A percentile compares a stretch with the other conserved stretches of the same genome.
Evolutionary conservation across 2,113 vertebrate species (phyloP).

Genomic region (Lagenorhynchus albirostris): DNA sequence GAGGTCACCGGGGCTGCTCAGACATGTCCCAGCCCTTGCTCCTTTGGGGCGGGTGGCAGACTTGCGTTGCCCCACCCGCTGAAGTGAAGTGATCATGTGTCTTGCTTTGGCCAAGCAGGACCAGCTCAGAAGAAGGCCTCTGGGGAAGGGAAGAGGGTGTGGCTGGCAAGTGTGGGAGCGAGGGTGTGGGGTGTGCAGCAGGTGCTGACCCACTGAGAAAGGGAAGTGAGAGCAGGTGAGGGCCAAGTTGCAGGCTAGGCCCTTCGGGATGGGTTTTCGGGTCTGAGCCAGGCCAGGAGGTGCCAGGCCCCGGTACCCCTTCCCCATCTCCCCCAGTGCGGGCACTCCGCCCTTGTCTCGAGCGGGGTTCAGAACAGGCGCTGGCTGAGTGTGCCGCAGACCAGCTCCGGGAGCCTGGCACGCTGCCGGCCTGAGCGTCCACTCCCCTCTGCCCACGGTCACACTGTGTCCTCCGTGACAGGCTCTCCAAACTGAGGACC

Average conservation of each 20-base stretch:
- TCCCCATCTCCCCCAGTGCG: fast-evolving
- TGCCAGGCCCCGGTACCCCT: fast-evolving
- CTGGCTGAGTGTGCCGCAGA: no score
- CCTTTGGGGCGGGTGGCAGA: no score
- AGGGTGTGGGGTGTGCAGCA: not conserved
- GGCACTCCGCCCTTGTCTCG: not conserved
- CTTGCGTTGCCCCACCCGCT: not conserved
- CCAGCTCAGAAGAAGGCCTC: not conserved
- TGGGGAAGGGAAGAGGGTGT: slow-evolving; percentile 41
- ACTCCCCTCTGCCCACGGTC: fast-evolving
- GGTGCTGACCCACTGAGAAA: slow-evolving; percentile 48
- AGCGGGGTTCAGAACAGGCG: not conserved
- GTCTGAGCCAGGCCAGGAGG: not conserved
- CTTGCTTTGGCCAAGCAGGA: not conserved
- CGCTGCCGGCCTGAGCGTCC: not conserved
- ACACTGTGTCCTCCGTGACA: fast-evolving
- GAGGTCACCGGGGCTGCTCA: not conserved
- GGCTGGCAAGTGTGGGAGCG: not conserved
- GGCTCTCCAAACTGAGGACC: not conserved
- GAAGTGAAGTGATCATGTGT: not conserved
- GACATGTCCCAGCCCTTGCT: not conserved
- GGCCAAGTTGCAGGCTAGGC: not conserved
- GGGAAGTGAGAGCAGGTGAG: slow-evolving; percentile 47
- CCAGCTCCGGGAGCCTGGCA: fast-evolving
- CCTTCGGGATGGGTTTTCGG: not conserved